Evolutionary conservation across 2,888 invertebrate genomes (phyloP).

Genomic region (Drosophila subsilvestris): DNA sequence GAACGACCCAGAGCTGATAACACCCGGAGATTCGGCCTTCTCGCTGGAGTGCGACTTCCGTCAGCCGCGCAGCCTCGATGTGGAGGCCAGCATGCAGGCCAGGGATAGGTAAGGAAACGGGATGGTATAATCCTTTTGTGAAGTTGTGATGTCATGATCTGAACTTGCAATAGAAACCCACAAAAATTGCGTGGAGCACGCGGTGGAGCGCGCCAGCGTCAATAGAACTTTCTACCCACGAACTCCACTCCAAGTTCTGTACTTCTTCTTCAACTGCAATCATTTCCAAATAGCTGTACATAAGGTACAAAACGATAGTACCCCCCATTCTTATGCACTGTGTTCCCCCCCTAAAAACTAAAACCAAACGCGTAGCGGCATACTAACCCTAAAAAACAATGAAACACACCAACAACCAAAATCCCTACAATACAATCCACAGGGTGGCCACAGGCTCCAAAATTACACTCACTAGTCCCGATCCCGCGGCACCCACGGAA

Average conservation of each 20-base stretch:
- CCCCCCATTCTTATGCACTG: slow-evolving; percentile 15
- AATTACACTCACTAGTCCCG: slow-evolving; percentile 86
- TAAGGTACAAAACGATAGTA: slow-evolving; percentile 72
- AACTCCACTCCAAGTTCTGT: slow-evolving; percentile 40
- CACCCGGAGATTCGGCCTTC: slow-evolving; percentile 88
- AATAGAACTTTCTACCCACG: slow-evolving; percentile 65
- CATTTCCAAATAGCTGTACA: slow-evolving; percentile 70
- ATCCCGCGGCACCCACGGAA: slow-evolving; percentile 84
- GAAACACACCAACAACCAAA: slow-evolving; percentile 24
- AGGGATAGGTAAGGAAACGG: slow-evolving; percentile 81
- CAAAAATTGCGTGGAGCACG: slow-evolving; percentile 84
- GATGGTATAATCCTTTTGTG: slow-evolving; percentile 3
- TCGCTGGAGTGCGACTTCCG: slow-evolving; percentile 88
- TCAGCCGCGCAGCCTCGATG: slow-evolving; percentile 85
- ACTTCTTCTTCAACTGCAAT: slow-evolving; percentile 62
- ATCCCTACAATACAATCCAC: slow-evolving; percentile 58
- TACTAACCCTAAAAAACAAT: slow-evolving; percentile 51
- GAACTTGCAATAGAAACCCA: slow-evolving; percentile 79
- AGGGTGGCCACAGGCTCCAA: slow-evolving; percentile 84
- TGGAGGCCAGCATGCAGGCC: slow-evolving; percentile 85
- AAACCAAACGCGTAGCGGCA: slow-evolving; percentile 42
- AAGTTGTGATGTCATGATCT: slow-evolving; percentile 45
- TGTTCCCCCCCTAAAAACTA: slow-evolving; percentile 16
- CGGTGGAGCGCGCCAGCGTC: slow-evolving; percentile 82
- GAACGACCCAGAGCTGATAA: slow-evolving; percentile 88